A percentile compares a stretch with the other conserved stretches of the same genome.
phyloP scores from a whole-genome alignment of 2,888 invertebrate genomes.

The Sesamia inferens region DNA sequence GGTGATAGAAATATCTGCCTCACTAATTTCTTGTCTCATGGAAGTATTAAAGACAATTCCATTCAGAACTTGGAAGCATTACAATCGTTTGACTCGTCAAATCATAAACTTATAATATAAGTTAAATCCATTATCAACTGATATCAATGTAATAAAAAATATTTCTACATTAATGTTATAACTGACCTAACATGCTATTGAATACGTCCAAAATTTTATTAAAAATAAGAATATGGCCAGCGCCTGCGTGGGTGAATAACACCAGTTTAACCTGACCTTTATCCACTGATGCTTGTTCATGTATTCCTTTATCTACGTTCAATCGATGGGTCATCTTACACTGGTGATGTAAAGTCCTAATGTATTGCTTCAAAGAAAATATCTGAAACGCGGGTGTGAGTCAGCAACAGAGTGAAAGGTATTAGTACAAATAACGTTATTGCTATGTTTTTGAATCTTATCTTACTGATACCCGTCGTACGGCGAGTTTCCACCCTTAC shows the following conservation, averaged over 20 bases:
- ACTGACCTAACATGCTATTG: neutral
- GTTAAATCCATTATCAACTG: neutral
- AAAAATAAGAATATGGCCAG: slow-evolving; percentile 18
- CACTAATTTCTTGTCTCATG: no score
- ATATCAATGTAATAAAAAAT: neutral
- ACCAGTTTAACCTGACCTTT: slow-evolving; percentile 29
- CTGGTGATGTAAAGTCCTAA: slow-evolving; percentile 12
- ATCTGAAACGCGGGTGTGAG: slow-evolving; percentile 33
- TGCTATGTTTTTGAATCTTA: slow-evolving; percentile 17
- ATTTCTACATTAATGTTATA: neutral
- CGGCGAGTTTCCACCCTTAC: no score
- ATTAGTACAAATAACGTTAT: slow-evolving; percentile 3
- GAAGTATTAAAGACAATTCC: no score
- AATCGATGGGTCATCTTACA: slow-evolving; percentile 11
- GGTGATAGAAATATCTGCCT: no score
- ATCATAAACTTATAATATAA: neutral
- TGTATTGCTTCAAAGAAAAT: slow-evolving; percentile 42
- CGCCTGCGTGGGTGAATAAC: slow-evolving; percentile 45
- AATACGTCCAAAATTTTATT: neutral
- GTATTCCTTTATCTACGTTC: slow-evolving; percentile 5
- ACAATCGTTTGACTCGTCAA: neutral
- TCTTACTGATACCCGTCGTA: no score
- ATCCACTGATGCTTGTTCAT: neutral
- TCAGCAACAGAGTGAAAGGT: slow-evolving; percentile 30
- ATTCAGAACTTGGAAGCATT: neutral